phyloP scores from a whole-genome alignment of 2,113 vertebrate genomes.

The Gasterosteus nipponicus region DNA sequence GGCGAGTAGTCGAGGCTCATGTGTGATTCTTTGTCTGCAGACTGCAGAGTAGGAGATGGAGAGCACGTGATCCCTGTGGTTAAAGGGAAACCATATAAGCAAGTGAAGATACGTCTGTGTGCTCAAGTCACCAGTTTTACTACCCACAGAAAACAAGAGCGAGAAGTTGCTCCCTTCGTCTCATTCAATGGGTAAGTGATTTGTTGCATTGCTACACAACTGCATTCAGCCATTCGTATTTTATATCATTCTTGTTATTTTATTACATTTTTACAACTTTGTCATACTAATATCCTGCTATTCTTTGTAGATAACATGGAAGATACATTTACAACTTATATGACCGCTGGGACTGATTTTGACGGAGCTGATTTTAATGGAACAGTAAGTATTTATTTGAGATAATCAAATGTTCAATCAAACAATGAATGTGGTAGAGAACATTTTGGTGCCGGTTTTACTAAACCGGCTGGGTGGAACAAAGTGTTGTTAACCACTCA shows the following conservation, averaged over 20 bases:
- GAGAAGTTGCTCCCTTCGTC: background rate
- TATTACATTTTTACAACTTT: background rate
- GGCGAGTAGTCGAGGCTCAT: no score
- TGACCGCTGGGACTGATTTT: background rate
- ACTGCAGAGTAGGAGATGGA: conserved; percentile 1
- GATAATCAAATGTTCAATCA: background rate
- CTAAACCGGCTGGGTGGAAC: background rate
- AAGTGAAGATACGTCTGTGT: conserved; percentile 24
- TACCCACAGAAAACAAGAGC: background rate
- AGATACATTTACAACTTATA: background rate
- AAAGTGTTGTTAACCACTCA: background rate
- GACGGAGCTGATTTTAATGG: background rate
- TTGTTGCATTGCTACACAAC: background rate
- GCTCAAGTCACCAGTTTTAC: background rate
- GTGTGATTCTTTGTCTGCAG: background rate
- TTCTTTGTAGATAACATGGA: conserved; percentile 56
- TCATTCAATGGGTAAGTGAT: conserved; percentile 38
- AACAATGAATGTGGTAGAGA: background rate
- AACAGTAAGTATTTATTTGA: conserved; percentile 57
- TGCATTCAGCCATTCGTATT: background rate
- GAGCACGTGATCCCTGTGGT: conserved; percentile 65
- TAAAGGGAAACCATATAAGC: conserved; percentile 63
- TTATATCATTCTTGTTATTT: background rate
- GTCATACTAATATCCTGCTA: background rate
- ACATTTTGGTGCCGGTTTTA: background rate